Base-by-base conservation (phyloP, 2,888 invertebrate species). In the Eudasyphora cyanicolor region DNA sequence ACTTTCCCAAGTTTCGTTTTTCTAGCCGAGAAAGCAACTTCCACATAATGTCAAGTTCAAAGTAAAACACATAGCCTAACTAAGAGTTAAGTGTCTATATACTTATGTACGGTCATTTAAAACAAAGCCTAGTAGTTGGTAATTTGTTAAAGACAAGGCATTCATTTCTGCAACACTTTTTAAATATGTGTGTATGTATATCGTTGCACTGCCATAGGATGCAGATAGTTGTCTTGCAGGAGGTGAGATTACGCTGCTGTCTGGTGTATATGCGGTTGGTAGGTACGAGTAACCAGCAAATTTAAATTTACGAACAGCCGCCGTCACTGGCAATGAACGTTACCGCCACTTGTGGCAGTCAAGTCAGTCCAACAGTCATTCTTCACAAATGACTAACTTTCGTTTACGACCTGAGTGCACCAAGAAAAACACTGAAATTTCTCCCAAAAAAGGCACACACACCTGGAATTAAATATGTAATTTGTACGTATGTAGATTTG, bases 401-500 rank as follows among this genome's bases (percentile, higher is more conserved):
- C 82, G 76, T 79, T 82, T 45, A 51, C 17, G 38, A 57, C 8
- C 57, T n/a, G n/a, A n/a, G n/a, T n/a, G 5, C 57, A 27, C n/a
- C 45, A 54, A 54, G 10, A 14, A 27, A 27, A 1, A 10, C 54
- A 57, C 24, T 49, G 17, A 77, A 70, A 42, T 82, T 79, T 82
- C 79, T 71, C 76, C 79, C 76, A 79, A 82, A 79, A 82, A 67
- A 64, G n/a, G 6, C 12, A 2, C 14, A 79, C 79, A 82, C 42
- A 51, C 14, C 45, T 4, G n/a, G n/a, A 45, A 14, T 45, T 21
- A 21, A 24, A 21, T 6, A 21, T 51, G 3, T 51, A 19, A 51
- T 51, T 51, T 51, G 7, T 51, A 5, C 49, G 2, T 8, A 51
- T 10, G 51, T 51, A 1, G 51, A 51, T 51, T 51, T 51, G 51